Conservation (phyloP, 1,140 invertebrate genomes). For the Argopecten irradians region DNA sequence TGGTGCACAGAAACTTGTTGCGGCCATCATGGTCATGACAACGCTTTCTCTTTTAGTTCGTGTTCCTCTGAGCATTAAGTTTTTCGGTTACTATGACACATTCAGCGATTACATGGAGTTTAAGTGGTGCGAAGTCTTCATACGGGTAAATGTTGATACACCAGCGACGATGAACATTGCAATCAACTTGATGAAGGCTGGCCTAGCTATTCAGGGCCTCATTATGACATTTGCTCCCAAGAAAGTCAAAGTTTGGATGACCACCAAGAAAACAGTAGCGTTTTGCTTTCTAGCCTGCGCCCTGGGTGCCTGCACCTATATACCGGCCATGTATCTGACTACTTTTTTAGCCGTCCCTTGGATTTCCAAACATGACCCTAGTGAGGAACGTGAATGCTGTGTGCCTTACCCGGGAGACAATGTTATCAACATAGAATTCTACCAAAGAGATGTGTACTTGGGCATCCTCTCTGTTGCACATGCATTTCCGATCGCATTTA, state of each 20-base stretch:
- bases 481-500: background rate
- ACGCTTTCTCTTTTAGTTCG: background rate
- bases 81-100: background rate
- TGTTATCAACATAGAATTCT: background rate
- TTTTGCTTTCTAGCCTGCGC: background rate
- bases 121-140: background rate
- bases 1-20: background rate
- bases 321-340: background rate
- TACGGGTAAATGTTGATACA: background rate
- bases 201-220: background rate
- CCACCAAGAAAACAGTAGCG: background rate
- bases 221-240: background rate
- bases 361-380: background rate
- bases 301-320: background rate
- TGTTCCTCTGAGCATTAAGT: background rate
- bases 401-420: background rate
- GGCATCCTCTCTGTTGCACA: background rate
- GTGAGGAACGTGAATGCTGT: background rate
- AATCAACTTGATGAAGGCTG: background rate
- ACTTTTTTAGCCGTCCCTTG: background rate
- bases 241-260: background rate
- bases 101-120: background rate
- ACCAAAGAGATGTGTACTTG: background rate
- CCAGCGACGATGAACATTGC: background rate
- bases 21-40: background rate